These are phyloP conservation scores for Lytechinus variegatus DNA, from an alignment of 35 echinoderm and acorn worm genomes.

Conservation along the genomic window DNA sequence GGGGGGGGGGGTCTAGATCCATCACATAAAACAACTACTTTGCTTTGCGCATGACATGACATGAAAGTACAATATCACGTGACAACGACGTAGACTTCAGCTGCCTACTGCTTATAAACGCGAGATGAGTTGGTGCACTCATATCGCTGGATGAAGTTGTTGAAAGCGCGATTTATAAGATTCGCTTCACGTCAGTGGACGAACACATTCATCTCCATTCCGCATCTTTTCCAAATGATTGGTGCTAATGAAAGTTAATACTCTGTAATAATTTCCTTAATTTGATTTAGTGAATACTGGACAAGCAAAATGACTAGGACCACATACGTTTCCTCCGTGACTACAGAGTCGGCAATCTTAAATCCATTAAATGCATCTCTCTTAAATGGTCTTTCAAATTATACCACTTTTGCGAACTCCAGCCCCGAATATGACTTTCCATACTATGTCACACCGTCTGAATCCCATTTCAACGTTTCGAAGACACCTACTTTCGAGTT, in stretches of 20 bases:
- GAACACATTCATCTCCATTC: not conserved
- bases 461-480: not conserved
- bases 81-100: not conserved
- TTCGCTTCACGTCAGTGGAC: not conserved
- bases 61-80: not conserved
- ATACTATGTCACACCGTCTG: not conserved
- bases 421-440: not conserved
- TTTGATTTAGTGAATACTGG: not conserved
- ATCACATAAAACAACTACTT: too few relatives aligned
- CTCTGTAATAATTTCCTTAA: not conserved
- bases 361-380: not conserved
- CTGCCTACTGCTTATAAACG: not conserved
- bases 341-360: not conserved
- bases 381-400: conserved; percentile 14
- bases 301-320: not conserved
- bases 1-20: too few relatives aligned
- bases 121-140: not conserved
- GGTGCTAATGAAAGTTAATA: not conserved
- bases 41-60: not conserved
- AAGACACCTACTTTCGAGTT: conserved; percentile 36
- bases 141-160: not conserved
- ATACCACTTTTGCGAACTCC: not conserved
- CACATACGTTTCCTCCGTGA: not conserved
- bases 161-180: not conserved
- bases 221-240: not conserved